Evolutionary conservation across 2,888 invertebrate genomes (phyloP).

Genomic region (Lagria hirta): DNA sequence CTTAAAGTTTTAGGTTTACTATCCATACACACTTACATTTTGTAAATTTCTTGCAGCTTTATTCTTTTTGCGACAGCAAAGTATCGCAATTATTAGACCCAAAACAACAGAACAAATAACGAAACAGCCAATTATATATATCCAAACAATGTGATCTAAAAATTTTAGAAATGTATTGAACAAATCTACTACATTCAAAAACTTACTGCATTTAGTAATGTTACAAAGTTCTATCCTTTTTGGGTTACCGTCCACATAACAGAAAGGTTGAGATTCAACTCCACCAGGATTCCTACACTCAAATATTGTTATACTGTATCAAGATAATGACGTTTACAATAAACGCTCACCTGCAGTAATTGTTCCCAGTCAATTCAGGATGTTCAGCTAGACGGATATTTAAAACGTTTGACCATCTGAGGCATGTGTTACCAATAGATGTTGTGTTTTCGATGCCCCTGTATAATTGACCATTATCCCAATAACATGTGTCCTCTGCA

Average conservation of each 20-base stretch:
- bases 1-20: background rate
- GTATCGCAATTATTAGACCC: conserved; percentile 60
- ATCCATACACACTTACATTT: conserved; percentile 55
- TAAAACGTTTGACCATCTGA: conserved; percentile 84
- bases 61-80: conserved; percentile 63
- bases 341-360: conserved; percentile 63
- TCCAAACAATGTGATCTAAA: conserved; percentile 76
- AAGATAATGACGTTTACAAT: conserved; percentile 1
- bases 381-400: conserved; percentile 73
- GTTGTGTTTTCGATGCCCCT: conserved; percentile 78
- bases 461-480: conserved; percentile 83
- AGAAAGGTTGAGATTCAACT: conserved; percentile 83
- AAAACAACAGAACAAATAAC: conserved; percentile 58
- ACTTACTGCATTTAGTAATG: conserved; percentile 81
- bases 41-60: conserved; percentile 59
- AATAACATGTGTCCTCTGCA: conserved; percentile 80
- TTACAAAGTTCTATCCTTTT: conserved; percentile 76
- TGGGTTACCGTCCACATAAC: conserved; percentile 62
- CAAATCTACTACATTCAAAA: conserved; percentile 4
- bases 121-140: conserved; percentile 73
- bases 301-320: conserved; percentile 1
- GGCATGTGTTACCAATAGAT: conserved; percentile 70
- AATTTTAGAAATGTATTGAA: conserved; percentile 28
- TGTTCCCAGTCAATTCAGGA: conserved; percentile 86
- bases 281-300: conserved; percentile 84